Percentiles rank a stretch among this genome's conserved stretches.
Evolutionary conservation across 2,888 invertebrate species (phyloP).

Genomic region (Spodoptera exigua): DNA sequence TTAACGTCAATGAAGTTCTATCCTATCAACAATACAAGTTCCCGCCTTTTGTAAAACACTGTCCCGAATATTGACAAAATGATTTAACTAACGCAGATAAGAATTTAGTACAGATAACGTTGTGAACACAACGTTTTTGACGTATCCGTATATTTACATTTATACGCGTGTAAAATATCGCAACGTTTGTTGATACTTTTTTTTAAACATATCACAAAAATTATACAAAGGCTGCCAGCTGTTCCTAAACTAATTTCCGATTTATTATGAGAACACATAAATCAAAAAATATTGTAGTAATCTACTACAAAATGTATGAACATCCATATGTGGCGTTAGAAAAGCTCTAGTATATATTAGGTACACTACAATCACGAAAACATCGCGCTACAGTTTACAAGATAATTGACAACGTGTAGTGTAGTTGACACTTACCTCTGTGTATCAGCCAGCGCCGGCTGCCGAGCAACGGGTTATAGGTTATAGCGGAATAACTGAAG

Average conservation of each 20-base stretch:
- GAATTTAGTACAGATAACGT: constrained; percentile 27
- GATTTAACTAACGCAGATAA: constrained; percentile 34
- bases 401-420: constrained; percentile 30
- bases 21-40: constrained; percentile 20
- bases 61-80: constrained; percentile 26
- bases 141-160: constrained; percentile 29
- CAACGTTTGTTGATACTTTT: constrained; percentile 5
- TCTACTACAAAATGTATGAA: constrained; percentile 2
- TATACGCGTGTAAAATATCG: constrained; percentile 6
- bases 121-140: constrained; percentile 4
- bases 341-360: constrained; percentile 46
- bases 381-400: constrained; percentile 26
- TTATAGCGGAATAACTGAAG: constrained; percentile 73
- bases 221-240: too few species aligned
- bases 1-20: constrained; percentile 36
- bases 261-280: too few species aligned
- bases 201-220: background rate
- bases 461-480: constrained; percentile 62
- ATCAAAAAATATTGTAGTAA: too few species aligned
- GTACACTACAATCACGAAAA: constrained; percentile 20
- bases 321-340: constrained; percentile 38
- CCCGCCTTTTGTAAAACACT: constrained; percentile 35
- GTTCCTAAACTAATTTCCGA: too few species aligned
- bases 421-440: constrained; percentile 51
- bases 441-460: constrained; percentile 39